A percentile compares a stretch with the other conserved stretches of the same genome.
Conservation (phyloP, 2,113 vertebrate species). For the Tretioscincus oriximinensis region DNA sequence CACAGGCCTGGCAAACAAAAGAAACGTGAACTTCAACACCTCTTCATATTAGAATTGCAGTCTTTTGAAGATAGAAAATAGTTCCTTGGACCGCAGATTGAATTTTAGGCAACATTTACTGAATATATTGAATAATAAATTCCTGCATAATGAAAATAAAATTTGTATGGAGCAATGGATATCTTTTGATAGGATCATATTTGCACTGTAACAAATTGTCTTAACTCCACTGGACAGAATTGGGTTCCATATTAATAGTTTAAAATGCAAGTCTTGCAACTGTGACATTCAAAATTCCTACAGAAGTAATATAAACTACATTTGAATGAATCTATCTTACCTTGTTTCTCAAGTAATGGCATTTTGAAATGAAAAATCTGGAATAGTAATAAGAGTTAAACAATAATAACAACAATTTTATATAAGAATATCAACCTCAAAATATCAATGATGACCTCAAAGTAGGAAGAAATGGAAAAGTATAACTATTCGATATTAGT, state of each 20-base stretch:
- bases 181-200: not conserved
- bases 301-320: not conserved
- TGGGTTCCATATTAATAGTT: not conserved
- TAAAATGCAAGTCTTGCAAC: not conserved
- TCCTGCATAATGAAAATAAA: not conserved
- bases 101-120: not conserved
- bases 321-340: not conserved
- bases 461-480: not conserved
- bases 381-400: constrained; percentile 18
- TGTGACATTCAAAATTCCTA: rapidly evolving
- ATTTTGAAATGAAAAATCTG: constrained; percentile 10
- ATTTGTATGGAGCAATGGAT: not conserved
- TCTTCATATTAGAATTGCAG: not conserved
- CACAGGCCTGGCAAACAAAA: too few relatives aligned
- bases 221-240: not conserved
- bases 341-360: constrained; percentile 26
- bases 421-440: not conserved
- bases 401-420: not conserved
- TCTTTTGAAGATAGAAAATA: not conserved
- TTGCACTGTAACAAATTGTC: not conserved
- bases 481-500: not conserved
- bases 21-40: not conserved
- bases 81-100: not conserved
- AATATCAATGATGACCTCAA: not conserved
- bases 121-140: not conserved